A percentile compares a stretch with the other conserved stretches of the same genome.
Evolutionary conservation across 2,797 vertebrate species (phyloP).

Genomic region (Cossypha polioptera): DNA sequence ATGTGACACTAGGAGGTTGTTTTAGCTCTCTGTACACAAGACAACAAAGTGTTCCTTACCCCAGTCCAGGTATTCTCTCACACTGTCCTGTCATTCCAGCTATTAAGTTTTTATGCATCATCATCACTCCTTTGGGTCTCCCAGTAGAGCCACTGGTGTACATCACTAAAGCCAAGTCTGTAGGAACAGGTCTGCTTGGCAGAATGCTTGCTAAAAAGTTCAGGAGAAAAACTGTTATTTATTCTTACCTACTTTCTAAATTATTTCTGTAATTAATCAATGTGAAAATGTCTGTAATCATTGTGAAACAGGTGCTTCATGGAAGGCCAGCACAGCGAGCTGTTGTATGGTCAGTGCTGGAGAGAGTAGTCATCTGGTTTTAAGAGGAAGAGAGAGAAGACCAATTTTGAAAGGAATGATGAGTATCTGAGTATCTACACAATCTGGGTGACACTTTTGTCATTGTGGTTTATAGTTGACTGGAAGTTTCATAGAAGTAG

Average conservation of each 20-base stretch:
- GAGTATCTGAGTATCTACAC: neutral
- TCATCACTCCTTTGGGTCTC: constrained; percentile 95
- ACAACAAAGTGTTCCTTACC: constrained; percentile 78
- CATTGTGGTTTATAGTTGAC: neutral
- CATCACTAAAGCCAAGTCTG: constrained; percentile 94
- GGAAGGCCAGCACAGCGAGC: neutral
- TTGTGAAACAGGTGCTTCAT: neutral
- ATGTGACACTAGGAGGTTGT: neutral
- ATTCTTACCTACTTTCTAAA: neutral
- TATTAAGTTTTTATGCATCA: constrained; percentile 92
- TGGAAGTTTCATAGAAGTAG: neutral
- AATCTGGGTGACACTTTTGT: neutral
- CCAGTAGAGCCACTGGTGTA: constrained; percentile 98
- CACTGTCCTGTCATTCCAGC: constrained; percentile 97
- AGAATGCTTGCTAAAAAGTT: constrained; percentile 73
- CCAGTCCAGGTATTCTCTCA: constrained; percentile 93
- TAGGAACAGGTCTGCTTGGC: constrained; percentile 82
- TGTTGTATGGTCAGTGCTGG: neutral
- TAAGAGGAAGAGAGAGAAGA: neutral
- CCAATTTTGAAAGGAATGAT: neutral
- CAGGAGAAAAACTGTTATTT: neutral
- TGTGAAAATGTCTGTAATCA: neutral
- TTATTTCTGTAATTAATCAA: neutral
- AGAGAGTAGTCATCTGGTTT: neutral
- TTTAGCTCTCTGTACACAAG: neutral